These are phyloP conservation scores for Argopecten irradians DNA, from an alignment of 1,140 invertebrate genomes.

Conservation along the genomic window DNA sequence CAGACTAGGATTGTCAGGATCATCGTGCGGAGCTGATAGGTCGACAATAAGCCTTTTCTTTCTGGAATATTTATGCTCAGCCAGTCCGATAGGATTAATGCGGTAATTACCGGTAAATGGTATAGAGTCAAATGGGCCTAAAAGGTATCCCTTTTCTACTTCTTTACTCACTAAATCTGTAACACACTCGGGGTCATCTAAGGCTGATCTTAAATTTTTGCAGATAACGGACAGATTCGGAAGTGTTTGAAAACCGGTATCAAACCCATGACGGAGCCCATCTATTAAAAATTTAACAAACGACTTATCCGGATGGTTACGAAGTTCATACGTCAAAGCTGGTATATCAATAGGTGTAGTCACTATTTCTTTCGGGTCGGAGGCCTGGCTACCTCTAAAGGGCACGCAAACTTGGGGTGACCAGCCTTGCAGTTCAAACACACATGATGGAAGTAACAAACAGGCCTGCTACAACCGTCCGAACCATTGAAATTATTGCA, in stretches of 20 bases:
- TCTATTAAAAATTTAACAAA: background rate
- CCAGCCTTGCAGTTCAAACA: background rate
- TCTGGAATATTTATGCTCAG: slow-evolving; percentile 44
- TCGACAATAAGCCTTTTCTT: too few species aligned
- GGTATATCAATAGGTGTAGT: slow-evolving; percentile 27
- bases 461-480: background rate
- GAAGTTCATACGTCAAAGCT: slow-evolving; percentile 20
- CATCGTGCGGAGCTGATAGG: slow-evolving; percentile 45
- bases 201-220: slow-evolving; percentile 44
- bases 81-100: slow-evolving; percentile 41
- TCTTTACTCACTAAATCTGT: background rate
- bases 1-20: slow-evolving; percentile 13
- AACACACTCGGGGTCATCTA: background rate
- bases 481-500: slow-evolving; percentile 35
- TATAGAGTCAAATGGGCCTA: slow-evolving; percentile 39
- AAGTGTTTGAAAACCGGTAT: slow-evolving; percentile 29
- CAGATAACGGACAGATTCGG: slow-evolving; percentile 30
- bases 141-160: slow-evolving; percentile 42
- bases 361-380: background rate
- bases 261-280: slow-evolving; percentile 32
- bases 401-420: background rate
- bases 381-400: background rate
- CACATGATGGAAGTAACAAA: background rate
- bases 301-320: slow-evolving; percentile 32
- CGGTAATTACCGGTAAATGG: slow-evolving; percentile 26